Evolutionary conservation across 2,797 vertebrate species (phyloP).

Genomic region (Sardinella longiceps): DNA sequence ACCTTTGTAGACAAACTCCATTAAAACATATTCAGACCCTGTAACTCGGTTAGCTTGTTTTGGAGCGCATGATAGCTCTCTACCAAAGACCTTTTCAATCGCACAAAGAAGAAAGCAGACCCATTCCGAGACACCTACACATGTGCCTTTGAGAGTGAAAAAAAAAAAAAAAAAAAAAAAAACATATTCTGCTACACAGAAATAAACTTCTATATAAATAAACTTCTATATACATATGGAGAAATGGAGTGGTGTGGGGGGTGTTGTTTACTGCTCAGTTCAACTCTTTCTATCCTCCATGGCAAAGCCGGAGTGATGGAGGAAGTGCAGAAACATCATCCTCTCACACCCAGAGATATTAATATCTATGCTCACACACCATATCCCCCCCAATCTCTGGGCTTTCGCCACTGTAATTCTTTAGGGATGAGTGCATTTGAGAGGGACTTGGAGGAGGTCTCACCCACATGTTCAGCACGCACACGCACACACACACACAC

Average conservation of each 20-base stretch:
- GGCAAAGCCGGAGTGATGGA: neutral
- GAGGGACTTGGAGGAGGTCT: conserved; percentile 46
- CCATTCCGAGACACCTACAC: neutral
- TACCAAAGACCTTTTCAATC: neutral
- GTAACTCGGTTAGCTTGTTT: neutral
- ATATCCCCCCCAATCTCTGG: neutral
- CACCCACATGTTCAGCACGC: conserved; percentile 38
- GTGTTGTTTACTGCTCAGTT: neutral
- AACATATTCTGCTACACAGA: neutral
- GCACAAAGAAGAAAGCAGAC: neutral
- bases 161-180: neutral
- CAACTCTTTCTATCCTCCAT: neutral
- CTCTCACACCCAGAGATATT: too few species aligned
- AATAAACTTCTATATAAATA: too few species aligned
- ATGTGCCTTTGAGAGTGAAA: neutral
- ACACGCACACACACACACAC: neutral
- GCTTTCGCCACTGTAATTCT: neutral
- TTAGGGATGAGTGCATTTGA: conserved; percentile 46
- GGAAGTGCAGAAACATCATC: neutral
- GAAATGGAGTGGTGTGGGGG: neutral
- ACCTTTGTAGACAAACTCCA: neutral
- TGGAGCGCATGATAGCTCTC: neutral
- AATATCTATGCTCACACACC: neutral
- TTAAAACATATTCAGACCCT: neutral
- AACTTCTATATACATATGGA: too few species aligned